Conservation (phyloP, 2,113 vertebrate genomes). For the Quiscalus mexicanus region DNA sequence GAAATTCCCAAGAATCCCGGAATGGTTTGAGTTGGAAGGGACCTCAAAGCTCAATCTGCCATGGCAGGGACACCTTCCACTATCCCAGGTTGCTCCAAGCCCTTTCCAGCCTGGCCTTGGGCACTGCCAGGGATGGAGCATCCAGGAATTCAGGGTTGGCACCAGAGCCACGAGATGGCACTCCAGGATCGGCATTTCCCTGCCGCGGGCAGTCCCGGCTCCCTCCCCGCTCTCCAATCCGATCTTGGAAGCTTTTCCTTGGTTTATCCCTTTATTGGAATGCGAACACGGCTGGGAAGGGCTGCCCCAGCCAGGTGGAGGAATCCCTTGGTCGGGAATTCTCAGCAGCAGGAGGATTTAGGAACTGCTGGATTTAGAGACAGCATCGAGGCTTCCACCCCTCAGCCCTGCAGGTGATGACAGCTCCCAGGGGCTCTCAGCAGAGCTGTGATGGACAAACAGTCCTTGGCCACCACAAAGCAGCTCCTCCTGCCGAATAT, state of each 20-base stretch:
- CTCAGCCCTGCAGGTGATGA: accelerated
- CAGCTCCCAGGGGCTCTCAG: not conserved
- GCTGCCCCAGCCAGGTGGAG: not conserved
- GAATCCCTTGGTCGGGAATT: not conserved
- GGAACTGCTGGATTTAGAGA: not conserved
- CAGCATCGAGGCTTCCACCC: not conserved
- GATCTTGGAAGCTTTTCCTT: accelerated
- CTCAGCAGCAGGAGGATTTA: not conserved
- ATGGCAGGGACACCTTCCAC: not conserved
- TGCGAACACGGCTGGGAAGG: accelerated
- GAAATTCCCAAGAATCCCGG: not conserved
- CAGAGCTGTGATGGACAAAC: accelerated
- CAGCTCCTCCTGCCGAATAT: not conserved
- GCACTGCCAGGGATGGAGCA: accelerated
- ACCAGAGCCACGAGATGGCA: slow-evolving; percentile 23
- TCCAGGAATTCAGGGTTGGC: accelerated
- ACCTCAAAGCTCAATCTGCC: not conserved
- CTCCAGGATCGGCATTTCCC: not conserved
- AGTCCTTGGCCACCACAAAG: accelerated
- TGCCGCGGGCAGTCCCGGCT: accelerated
- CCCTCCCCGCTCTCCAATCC: accelerated
- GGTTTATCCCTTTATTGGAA: not conserved
- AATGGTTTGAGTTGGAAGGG: not conserved
- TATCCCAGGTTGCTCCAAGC: accelerated
- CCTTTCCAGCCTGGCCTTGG: accelerated